These are phyloP conservation scores for Corythornis madagascariensis DNA, from an alignment of 2,113 vertebrate genomes.

Conservation along the genomic window DNA sequence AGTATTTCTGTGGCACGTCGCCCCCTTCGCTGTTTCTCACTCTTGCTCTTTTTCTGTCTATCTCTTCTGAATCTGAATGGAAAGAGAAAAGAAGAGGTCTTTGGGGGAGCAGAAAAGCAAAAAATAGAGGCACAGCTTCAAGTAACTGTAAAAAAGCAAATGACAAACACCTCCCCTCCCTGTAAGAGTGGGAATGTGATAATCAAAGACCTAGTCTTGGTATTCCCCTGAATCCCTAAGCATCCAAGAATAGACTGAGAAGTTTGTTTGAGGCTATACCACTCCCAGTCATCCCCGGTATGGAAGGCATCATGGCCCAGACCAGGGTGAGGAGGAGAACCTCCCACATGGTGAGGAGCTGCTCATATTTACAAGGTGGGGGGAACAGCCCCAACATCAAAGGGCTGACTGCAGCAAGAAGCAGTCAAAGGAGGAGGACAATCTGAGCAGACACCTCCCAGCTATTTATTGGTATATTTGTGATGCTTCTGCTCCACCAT, in stretches of 20 bases:
- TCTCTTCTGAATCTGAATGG: conserved; percentile 85
- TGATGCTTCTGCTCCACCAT: neutral
- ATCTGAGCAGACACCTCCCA: neutral
- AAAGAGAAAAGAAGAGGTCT: neutral
- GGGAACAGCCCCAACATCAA: neutral
- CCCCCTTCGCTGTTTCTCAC: conserved; percentile 95
- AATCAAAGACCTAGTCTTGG: conserved; percentile 10
- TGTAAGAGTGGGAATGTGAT: neutral
- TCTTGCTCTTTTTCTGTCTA: conserved; percentile 89
- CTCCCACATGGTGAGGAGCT: neutral
- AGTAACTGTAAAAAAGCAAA: neutral
- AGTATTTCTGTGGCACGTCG: conserved; percentile 94
- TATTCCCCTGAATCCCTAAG: conserved; percentile 48
- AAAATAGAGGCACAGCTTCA: neutral
- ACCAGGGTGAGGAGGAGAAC: neutral
- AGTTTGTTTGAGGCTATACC: conserved; percentile 54
- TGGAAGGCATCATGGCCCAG: conserved; percentile 30
- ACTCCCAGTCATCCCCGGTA: conserved; percentile 56
- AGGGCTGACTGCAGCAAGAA: neutral
- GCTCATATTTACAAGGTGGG: neutral
- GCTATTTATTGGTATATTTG: neutral
- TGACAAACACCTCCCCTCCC: neutral
- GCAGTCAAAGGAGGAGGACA: neutral
- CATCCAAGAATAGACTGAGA: conserved; percentile 46
- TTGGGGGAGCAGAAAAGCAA: neutral